Conservation (phyloP, 2,113 vertebrate genomes). For the Budorcas taxicolor region DNA sequence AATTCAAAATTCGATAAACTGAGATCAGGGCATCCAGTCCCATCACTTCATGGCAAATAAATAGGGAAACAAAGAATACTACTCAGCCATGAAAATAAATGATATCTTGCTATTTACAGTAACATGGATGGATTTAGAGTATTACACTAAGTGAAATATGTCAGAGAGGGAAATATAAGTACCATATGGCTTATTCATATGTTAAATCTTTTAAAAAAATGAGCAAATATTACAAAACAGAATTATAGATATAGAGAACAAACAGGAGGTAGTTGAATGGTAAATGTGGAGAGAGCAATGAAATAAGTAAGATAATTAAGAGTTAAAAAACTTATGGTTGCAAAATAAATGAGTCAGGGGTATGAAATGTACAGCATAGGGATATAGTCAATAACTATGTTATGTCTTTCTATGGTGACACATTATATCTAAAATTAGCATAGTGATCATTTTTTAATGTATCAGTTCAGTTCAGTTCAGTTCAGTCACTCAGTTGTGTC, state of each 20-base stretch:
- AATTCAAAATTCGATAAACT: background rate
- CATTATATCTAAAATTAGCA: background rate
- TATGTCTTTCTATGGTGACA: background rate
- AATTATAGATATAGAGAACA: background rate
- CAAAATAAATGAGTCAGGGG: background rate
- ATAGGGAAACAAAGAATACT: background rate
- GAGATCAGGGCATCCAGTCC: background rate
- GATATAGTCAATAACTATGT: background rate
- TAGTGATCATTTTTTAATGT: background rate
- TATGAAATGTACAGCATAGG: background rate
- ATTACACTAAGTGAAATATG: background rate
- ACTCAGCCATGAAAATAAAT: background rate
- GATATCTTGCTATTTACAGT: background rate
- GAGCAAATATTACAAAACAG: background rate
- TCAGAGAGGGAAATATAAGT: background rate
- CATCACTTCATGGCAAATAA: background rate
- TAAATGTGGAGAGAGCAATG: background rate
- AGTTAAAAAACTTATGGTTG: background rate
- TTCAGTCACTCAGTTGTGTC: accelerated
- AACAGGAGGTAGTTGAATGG: background rate
- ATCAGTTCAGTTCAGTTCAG: background rate
- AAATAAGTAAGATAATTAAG: background rate
- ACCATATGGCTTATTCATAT: background rate
- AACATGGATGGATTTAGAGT: background rate
- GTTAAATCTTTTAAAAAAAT: background rate